Percentiles rank a stretch among this genome's conserved stretches.
Conservation (phyloP, 1,140 invertebrate species). For the Maniola jurtina region DNA sequence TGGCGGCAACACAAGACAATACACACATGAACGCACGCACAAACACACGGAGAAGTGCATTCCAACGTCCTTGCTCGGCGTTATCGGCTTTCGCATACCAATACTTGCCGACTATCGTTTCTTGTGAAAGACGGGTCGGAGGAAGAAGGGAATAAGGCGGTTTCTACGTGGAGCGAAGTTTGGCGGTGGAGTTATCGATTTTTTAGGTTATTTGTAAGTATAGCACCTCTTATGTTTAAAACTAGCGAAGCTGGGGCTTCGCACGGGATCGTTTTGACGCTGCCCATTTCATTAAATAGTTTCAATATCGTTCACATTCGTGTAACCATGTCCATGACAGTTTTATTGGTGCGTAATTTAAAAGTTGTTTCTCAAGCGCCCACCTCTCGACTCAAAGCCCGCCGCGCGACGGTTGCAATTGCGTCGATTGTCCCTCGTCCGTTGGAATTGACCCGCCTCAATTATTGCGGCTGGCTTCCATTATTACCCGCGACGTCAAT, state of each 20-base stretch:
- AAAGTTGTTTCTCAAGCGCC: not conserved
- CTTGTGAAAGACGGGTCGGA: constrained; percentile 15
- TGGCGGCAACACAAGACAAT: not conserved
- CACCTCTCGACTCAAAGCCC: constrained; percentile 13
- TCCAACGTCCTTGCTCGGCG: constrained; percentile 29
- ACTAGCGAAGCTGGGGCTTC: no score
- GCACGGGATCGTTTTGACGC: no score
- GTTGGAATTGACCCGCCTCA: constrained; percentile 29
- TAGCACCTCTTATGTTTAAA: no score
- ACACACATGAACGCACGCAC: constrained; percentile 26
- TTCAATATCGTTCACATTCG: not conserved
- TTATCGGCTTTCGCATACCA: constrained; percentile 35
- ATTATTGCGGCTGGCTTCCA: constrained; percentile 29
- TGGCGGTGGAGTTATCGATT: not conserved
- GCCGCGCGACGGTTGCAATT: constrained; percentile 23
- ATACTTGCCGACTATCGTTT: constrained; percentile 15
- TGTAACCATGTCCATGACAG: not conserved
- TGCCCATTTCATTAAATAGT: no score
- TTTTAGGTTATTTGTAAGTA: not conserved
- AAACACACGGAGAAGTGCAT: constrained; percentile 30
- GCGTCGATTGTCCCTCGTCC: constrained; percentile 23
- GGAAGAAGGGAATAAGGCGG: not conserved
- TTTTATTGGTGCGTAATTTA: constrained; percentile 11
- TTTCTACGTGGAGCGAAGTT: not conserved
- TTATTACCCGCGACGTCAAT: constrained; percentile 27